These are phyloP conservation scores for Pollenia angustigena DNA, from an alignment of 2,888 invertebrate species.

Conservation along the genomic window DNA sequence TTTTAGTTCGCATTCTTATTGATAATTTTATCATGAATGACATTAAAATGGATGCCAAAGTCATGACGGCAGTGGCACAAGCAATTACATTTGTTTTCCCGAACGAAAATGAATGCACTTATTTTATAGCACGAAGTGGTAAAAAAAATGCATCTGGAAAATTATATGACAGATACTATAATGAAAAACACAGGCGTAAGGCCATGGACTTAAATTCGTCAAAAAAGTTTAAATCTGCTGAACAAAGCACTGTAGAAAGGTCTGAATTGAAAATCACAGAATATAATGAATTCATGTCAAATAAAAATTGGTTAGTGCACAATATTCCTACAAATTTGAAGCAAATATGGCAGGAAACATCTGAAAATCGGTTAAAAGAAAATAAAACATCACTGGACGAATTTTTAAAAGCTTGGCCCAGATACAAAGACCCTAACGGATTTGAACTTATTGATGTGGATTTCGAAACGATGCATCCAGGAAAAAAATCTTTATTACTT, in stretches of 20 bases:
- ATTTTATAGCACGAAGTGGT: slow-evolving; percentile 32
- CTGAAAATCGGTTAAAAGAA: slow-evolving; percentile 37
- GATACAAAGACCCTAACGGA: slow-evolving; percentile 55
- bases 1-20: slow-evolving; percentile 35
- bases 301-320: slow-evolving; percentile 32
- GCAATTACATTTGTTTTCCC: slow-evolving; percentile 36
- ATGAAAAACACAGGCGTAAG: slow-evolving; percentile 39
- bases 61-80: slow-evolving; percentile 32
- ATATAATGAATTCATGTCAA: slow-evolving; percentile 39
- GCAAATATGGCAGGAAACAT: slow-evolving; percentile 31
- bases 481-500: slow-evolving; percentile 44
- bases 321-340: slow-evolving; percentile 39
- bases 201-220: slow-evolving; percentile 15
- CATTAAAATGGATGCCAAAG: slow-evolving; percentile 43
- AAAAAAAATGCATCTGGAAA: slow-evolving; percentile 39
- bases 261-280: slow-evolving; percentile 21
- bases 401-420: slow-evolving; percentile 46
- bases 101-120: slow-evolving; percentile 45
- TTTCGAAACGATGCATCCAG: slow-evolving; percentile 49
- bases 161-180: slow-evolving; percentile 45
- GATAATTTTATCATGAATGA: slow-evolving; percentile 32
- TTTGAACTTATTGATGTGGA: slow-evolving; percentile 43
- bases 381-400: slow-evolving; percentile 28
- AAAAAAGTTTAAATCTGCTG: slow-evolving; percentile 32
- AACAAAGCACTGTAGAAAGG: slow-evolving; percentile 24